Conservation (phyloP, 37 sponge, comb jelly and placozoan genomes). For the Mnemiopsis leidyi region DNA sequence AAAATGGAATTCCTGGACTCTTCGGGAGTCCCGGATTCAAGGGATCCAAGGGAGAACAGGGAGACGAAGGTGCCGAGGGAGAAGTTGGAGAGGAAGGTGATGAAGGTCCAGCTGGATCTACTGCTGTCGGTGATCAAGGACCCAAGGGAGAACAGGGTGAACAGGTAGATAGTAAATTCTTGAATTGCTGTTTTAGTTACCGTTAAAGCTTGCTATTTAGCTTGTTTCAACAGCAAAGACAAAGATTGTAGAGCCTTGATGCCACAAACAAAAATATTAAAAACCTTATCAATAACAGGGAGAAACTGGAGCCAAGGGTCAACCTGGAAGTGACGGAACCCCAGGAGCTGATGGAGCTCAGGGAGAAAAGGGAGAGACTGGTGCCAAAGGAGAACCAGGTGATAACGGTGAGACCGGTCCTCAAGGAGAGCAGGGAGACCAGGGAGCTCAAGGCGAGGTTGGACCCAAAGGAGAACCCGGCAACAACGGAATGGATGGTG, state of each 20-base stretch:
- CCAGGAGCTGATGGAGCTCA: slow-evolving; percentile 46
- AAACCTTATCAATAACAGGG: too few relatives aligned
- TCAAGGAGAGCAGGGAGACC: slow-evolving; percentile 1
- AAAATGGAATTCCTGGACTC: not conserved
- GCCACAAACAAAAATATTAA: slow-evolving; percentile 55
- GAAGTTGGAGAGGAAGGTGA: slow-evolving; percentile 54
- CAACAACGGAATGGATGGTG: slow-evolving; percentile 13
- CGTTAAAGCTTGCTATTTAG: not conserved
- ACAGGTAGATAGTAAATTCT: not conserved
- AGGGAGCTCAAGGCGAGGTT: not conserved
- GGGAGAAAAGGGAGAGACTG: slow-evolving; percentile 37
- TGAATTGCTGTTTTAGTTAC: too few relatives aligned
- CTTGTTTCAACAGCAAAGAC: not conserved
- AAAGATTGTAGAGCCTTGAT: not conserved
- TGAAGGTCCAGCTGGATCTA: not conserved
- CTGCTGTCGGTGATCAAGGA: not conserved
- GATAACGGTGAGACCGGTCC: not conserved
- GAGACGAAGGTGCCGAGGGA: slow-evolving; percentile 48
- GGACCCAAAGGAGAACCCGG: slow-evolving; percentile 61
- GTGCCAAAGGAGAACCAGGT: slow-evolving; percentile 63
- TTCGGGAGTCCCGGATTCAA: slow-evolving; percentile 60
- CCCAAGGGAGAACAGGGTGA: slow-evolving; percentile 61
- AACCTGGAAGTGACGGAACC: slow-evolving; percentile 47
- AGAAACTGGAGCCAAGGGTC: slow-evolving; percentile 33
- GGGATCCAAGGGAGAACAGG: slow-evolving; percentile 67